phyloP scores from a whole-genome alignment of 2,113 vertebrate genomes.

The Salvelinus alpinus region DNA sequence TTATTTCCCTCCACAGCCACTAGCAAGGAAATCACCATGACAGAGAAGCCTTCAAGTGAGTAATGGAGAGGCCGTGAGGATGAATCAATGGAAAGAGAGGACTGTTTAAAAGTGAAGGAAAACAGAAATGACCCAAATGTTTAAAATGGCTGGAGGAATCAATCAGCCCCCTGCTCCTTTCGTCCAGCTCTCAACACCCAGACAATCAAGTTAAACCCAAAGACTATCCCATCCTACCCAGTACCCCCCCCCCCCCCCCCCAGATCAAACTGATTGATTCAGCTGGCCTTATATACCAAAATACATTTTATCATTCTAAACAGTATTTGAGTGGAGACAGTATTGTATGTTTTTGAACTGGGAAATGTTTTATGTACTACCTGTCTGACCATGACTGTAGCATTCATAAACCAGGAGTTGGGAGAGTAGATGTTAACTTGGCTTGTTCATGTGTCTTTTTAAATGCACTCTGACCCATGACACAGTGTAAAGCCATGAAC shows the following conservation, averaged over 20 bases:
- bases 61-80: conserved; percentile 28
- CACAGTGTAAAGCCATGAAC: no score
- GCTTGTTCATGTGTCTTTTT: neutral
- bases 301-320: no score
- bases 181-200: no score
- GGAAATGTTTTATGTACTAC: neutral
- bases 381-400: neutral
- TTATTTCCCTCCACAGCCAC: neutral
- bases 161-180: no score
- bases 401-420: neutral
- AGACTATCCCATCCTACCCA: no score
- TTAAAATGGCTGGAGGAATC: neutral
- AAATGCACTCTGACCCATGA: no score
- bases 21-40: conserved; percentile 25
- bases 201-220: no score
- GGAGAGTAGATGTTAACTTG: no score
- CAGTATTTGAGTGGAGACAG: neutral
- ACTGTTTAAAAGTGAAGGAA: neutral
- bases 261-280: no score
- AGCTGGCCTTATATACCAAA: no score
- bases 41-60: conserved; percentile 27
- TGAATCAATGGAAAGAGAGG: neutral
- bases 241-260: no score
- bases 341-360: neutral
- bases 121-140: neutral